Conservation (phyloP, 2,113 vertebrate genomes). For the Tetraodon nigroviridis region DNA sequence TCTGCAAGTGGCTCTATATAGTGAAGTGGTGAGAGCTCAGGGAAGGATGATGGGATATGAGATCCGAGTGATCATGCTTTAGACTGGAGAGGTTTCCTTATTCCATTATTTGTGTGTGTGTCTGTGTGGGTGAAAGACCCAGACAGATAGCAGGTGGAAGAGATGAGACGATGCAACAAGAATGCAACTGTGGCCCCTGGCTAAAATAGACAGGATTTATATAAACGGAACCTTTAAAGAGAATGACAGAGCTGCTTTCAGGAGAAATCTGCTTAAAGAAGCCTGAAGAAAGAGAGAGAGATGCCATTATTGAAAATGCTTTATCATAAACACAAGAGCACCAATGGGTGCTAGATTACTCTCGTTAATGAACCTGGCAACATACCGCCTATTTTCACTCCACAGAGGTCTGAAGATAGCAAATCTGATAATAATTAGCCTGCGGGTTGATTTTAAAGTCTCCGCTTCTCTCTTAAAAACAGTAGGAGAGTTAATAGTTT, state of each 20-base stretch:
- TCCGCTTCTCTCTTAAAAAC: background rate
- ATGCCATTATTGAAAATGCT: conserved; percentile 25
- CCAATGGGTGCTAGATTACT: conserved; percentile 21
- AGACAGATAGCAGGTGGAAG: conserved; percentile 41
- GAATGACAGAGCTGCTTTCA: conserved; percentile 12
- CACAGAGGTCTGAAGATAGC: background rate
- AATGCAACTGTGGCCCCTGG: conserved; percentile 17
- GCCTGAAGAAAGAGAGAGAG: conserved; percentile 4
- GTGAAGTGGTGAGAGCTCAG: too few species aligned
- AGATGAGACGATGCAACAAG: conserved; percentile 32
- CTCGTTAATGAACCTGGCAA: conserved; percentile 10
- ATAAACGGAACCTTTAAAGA: conserved; percentile 9
- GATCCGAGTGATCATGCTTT: background rate
- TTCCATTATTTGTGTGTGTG: conserved; percentile 9
- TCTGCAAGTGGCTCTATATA: too few species aligned
- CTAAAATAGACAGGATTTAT: conserved; percentile 14
- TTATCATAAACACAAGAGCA: conserved; percentile 13
- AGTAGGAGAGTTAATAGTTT: background rate
- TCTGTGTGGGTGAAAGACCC: conserved; percentile 45
- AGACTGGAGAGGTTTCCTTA: background rate
- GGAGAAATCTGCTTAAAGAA: conserved; percentile 10
- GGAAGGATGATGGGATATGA: background rate
- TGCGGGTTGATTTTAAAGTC: background rate
- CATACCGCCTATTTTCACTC: conserved; percentile 1
- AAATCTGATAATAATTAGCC: background rate